Evolutionary conservation across 2,888 invertebrate genomes (phyloP), one percentile per base, ranked within the genome.

Genomic region (Axea sp.): DNA sequence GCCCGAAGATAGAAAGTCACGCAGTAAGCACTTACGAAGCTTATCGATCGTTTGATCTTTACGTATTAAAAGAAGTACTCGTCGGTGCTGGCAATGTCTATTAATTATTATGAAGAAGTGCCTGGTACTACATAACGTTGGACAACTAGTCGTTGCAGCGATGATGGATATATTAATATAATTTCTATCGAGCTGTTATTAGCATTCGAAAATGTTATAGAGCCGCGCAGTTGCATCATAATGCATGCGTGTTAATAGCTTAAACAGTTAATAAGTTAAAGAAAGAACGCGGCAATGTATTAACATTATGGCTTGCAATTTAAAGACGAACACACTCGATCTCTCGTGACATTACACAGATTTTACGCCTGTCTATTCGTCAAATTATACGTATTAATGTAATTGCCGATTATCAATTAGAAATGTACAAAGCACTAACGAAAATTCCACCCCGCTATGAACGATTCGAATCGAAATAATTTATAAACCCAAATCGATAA

Each of bases 91-190:
- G 73, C 68, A 71, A 72, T 72, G 72, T 67, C 80, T 77, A 82
- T 84, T 83, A 83, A 83, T 84, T 83, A 83, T 82, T 77, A 78
- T 77, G 78, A 78, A 78, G 77, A 79, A 80, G 78, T 78, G 77
- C 73, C 76, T 75, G 78, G 77, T 67, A 72, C 62, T 73, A 57
- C 53, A 74, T 75, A 71, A 67, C 67, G 41, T 60, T 41, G 67
- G 64, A 74, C 68, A 64, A 71, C 55, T 73, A 75, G 71, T 76
- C 76, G 71, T 71, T 74, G 73, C 77, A 35, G 69, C 28, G 73
- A 64, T 69, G 73, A 74, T 74, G 64, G 68, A 74, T 74, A 74
- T 78, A 79, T 80, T 78, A 79, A 78, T 77, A 76, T 77, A 77
- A 79, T 77, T 78, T 77, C 78, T 78, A 73, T 75, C 59, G 51